phyloP scores from a whole-genome alignment of 2,113 vertebrate species.

The Ceuthmochares aereus region DNA sequence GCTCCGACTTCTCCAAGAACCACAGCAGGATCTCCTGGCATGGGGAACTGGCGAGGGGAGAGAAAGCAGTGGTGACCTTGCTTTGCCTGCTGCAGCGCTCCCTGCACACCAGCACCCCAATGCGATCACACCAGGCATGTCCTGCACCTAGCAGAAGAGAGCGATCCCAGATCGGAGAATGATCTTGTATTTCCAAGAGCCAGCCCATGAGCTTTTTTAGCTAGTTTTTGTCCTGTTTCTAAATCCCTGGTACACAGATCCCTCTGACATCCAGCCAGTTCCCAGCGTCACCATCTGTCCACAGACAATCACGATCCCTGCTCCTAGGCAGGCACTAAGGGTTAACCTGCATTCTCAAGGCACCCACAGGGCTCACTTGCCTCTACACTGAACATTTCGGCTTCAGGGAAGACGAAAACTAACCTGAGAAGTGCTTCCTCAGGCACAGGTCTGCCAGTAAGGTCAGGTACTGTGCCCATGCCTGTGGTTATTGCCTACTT shows the following conservation, averaged over 20 bases:
- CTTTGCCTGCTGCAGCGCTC: background rate
- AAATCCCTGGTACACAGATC: background rate
- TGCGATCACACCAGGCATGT: accelerated
- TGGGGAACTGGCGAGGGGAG: constrained; percentile 75
- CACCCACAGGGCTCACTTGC: background rate
- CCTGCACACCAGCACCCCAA: background rate
- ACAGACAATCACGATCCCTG: background rate
- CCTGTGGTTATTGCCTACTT: background rate
- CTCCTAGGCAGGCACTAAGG: background rate
- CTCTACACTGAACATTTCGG: background rate
- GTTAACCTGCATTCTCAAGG: accelerated
- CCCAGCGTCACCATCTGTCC: background rate
- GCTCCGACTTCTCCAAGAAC: constrained; percentile 83
- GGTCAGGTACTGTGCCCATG: accelerated
- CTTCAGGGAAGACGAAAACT: background rate
- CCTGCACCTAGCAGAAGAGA: background rate
- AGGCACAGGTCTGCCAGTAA: background rate
- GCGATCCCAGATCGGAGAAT: background rate
- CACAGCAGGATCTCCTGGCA: constrained; percentile 92
- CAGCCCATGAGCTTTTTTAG: background rate
- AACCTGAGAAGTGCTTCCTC: accelerated
- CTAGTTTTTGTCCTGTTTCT: background rate
- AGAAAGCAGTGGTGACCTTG: constrained; percentile 1
- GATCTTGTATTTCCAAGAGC: background rate
- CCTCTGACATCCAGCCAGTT: background rate